Evolutionary conservation across 2,888 invertebrate genomes (phyloP).

Genomic region (Stenoptilia bipunctidactyla): DNA sequence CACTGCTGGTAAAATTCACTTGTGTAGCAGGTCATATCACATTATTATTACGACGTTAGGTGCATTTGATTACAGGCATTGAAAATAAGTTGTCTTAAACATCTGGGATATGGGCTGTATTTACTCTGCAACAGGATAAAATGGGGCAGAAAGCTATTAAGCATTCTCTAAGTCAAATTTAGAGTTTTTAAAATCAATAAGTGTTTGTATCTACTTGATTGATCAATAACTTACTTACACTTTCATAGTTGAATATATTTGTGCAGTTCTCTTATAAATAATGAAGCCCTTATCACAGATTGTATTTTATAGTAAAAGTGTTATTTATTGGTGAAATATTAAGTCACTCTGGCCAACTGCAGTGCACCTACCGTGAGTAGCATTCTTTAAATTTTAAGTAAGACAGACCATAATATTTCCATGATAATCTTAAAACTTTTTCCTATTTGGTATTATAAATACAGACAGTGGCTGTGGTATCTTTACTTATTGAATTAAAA

Average conservation of each 20-base stretch:
- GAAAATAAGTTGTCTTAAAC: too few relatives aligned
- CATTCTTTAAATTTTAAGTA: slow-evolving; percentile 29
- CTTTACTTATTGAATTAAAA: slow-evolving; percentile 61
- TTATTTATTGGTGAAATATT: slow-evolving; percentile 4
- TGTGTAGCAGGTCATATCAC: slow-evolving; percentile 54
- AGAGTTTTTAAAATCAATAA: too few relatives aligned
- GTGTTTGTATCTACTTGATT: too few relatives aligned
- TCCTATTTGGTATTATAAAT: slow-evolving; percentile 71
- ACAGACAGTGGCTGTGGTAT: slow-evolving; percentile 72
- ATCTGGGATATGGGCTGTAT: too few relatives aligned
- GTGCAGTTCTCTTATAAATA: too few relatives aligned
- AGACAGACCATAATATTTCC: slow-evolving; percentile 47
- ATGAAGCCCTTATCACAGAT: neutral
- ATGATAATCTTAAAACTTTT: slow-evolving; percentile 62
- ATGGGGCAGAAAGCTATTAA: too few relatives aligned
- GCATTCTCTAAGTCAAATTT: too few relatives aligned
- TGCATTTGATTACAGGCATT: slow-evolving; percentile 34
- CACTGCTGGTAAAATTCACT: slow-evolving; percentile 57
- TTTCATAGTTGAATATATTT: too few relatives aligned
- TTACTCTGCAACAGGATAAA: too few relatives aligned
- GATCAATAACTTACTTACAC: too few relatives aligned
- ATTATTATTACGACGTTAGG: slow-evolving; percentile 50
- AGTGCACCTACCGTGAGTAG: slow-evolving; percentile 49
- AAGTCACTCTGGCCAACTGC: slow-evolving; percentile 22
- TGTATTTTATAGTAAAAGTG: neutral